A percentile compares a stretch with the other conserved stretches of the same genome.
These are phyloP conservation scores for Cephonodes hylas DNA, from an alignment of 2,888 invertebrate species.

Conservation along the genomic window DNA sequence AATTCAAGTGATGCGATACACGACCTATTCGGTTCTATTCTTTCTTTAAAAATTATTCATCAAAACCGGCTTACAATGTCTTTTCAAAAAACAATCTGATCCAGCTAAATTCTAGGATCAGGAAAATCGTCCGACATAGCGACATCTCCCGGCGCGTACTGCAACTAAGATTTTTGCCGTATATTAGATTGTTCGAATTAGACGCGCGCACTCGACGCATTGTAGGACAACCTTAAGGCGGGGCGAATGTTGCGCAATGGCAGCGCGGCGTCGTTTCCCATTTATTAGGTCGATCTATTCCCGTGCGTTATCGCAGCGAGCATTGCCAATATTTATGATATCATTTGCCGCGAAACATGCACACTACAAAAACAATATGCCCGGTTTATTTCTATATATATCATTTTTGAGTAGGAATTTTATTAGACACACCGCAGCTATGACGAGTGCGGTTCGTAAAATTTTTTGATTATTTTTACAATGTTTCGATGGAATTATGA, in stretches of 20 bases:
- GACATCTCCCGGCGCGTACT: not conserved
- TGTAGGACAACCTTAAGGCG: slow-evolving; percentile 18
- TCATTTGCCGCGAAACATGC: slow-evolving; percentile 28
- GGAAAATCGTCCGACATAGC: too few species aligned
- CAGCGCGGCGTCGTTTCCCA: slow-evolving; percentile 53
- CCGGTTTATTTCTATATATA: not conserved
- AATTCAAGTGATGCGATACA: too few species aligned
- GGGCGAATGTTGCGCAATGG: slow-evolving; percentile 54
- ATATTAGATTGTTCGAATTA: not conserved
- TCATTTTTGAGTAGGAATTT: not conserved
- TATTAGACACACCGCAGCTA: not conserved
- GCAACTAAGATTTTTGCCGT: not conserved
- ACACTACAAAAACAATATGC: slow-evolving; percentile 10
- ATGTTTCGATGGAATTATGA: not conserved
- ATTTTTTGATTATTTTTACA: not conserved
- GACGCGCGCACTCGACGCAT: not conserved
- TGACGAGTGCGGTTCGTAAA: not conserved
- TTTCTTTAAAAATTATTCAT: too few species aligned
- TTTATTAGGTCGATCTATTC: slow-evolving; percentile 75
- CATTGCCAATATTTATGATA: slow-evolving; percentile 58
- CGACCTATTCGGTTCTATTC: too few species aligned
- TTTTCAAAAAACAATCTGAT: too few species aligned
- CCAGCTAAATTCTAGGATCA: too few species aligned
- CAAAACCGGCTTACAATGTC: not conserved
- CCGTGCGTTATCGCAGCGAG: slow-evolving; percentile 48